Evolutionary conservation across 2,888 invertebrate genomes (phyloP).

Genomic region (Leptogaster cylindrica): DNA sequence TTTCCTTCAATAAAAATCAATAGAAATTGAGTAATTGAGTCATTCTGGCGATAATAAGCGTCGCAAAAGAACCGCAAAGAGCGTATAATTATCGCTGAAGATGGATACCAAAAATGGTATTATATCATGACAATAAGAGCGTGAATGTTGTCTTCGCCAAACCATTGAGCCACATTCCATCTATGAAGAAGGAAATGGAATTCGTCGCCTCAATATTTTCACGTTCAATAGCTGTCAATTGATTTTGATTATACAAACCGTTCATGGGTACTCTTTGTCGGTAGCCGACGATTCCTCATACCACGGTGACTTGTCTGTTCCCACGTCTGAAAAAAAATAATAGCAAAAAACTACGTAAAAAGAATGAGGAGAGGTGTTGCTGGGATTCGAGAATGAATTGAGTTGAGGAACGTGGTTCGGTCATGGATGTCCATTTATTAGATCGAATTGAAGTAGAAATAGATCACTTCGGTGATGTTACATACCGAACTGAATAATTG

Average conservation of each 20-base stretch:
- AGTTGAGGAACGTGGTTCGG: too few species aligned
- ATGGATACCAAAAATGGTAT: constrained; percentile 41
- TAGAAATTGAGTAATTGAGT: constrained; percentile 45
- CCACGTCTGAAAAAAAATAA: too few species aligned
- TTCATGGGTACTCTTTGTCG: too few species aligned
- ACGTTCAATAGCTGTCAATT: constrained; percentile 8
- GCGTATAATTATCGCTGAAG: constrained; percentile 34
- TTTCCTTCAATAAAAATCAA: too few species aligned
- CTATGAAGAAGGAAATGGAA: not conserved
- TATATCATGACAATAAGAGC: not conserved
- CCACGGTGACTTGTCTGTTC: constrained; percentile 2
- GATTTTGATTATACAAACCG: not conserved
- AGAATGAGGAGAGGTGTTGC: too few species aligned
- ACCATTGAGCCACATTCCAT: not conserved
- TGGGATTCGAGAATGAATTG: too few species aligned
- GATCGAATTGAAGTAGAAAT: too few species aligned
- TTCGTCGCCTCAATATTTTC: not conserved
- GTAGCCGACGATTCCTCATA: not conserved
- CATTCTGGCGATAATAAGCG: too few species aligned
- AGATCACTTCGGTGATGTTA: too few species aligned
- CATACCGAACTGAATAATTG: too few species aligned
- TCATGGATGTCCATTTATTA: too few species aligned
- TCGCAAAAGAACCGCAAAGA: constrained; percentile 16
- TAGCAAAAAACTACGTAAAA: too few species aligned
- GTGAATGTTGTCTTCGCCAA: not conserved